Base-by-base conservation (phyloP, 2,113 vertebrate genomes). In the Cavia porcellus region DNA sequence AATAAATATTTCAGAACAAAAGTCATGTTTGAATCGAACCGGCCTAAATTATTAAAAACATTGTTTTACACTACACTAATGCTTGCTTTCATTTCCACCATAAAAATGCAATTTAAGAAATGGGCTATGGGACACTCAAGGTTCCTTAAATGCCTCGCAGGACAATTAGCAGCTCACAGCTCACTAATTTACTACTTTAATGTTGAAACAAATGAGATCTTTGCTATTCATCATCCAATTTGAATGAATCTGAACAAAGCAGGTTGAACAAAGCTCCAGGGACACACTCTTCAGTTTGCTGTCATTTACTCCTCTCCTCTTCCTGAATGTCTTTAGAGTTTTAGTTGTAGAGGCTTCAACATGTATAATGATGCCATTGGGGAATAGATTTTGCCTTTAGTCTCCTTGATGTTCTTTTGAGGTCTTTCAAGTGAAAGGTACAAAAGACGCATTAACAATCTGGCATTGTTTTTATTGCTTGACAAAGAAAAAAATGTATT, bases 141-240 rank as follows among this genome's bases (percentile, higher is more conserved):
- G 95, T 61, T 96, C 61, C 97, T 98, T 98, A 97, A 98, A 93
- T 97, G 97, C 94, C 97, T 98, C 97, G 92, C 92, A 97, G 98
- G 97, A 97, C 98, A 98, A 98, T 98, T 98, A 98, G 96, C 97
- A 97, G 93, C 95, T 98, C 91, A 9, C 96, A 98, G 97, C 97
- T 97, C 97, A 98, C 98, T 99, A 98, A 99, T 98, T 98, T 98
- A 97, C 94, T 97, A 95, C 97, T 98, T 98, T 98, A 98, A 98
- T 97, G 98, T 98, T 96, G 97, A 98, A 98, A 98, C 97, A 98
- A 98, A 98, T 98, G 97, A 98, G 97, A 98, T 98, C 96, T 98
- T 98, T 98, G 98, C 97, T 98, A 98, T 98, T 98, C 98, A 98
- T 98, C 98, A 98, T 97, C 97, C 97, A 98, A 98, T 99, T 98